A percentile compares a stretch with the other conserved stretches of the same genome.
Evolutionary conservation across 2,797 vertebrate species (phyloP).

Genomic region (Halcyon smyrnensis): DNA sequence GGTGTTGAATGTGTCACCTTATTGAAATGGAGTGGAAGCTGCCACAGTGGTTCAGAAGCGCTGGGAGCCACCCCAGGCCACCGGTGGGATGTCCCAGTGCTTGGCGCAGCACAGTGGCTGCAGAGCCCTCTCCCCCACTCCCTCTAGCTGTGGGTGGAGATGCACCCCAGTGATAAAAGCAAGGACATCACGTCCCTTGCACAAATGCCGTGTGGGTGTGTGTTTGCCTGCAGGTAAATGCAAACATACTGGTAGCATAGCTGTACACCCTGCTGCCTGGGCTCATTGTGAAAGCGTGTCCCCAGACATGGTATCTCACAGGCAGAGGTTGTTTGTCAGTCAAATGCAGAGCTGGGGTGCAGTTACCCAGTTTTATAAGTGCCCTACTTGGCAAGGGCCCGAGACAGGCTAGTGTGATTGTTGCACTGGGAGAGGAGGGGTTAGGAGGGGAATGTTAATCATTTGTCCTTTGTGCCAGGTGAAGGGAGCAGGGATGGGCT

Average conservation of each 20-base stretch:
- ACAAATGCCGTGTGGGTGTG: neutral
- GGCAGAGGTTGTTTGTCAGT: neutral
- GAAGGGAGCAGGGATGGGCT: neutral
- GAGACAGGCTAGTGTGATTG: rapidly evolving
- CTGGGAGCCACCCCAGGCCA: rapidly evolving
- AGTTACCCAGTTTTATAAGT: neutral
- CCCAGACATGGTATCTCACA: neutral
- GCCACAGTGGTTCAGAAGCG: neutral
- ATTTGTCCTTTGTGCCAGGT: neutral
- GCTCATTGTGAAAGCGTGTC: neutral
- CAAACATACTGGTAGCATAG: neutral
- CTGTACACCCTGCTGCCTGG: neutral
- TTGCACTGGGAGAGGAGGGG: neutral
- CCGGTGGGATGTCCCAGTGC: neutral
- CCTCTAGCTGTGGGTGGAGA: neutral
- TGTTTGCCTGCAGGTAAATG: neutral
- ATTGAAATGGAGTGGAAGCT: conserved; percentile 24
- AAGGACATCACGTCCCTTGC: neutral
- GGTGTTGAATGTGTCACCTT: conserved; percentile 36
- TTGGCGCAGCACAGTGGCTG: rapidly evolving
- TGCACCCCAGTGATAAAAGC: neutral
- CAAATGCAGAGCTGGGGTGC: neutral
- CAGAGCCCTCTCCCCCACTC: neutral
- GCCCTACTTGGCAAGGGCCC: neutral
- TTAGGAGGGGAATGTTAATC: neutral